A percentile compares a stretch with the other conserved stretches of the same genome.
phyloP scores from a whole-genome alignment of 2,113 vertebrate genomes.

The Megaleporinus macrocephalus region DNA sequence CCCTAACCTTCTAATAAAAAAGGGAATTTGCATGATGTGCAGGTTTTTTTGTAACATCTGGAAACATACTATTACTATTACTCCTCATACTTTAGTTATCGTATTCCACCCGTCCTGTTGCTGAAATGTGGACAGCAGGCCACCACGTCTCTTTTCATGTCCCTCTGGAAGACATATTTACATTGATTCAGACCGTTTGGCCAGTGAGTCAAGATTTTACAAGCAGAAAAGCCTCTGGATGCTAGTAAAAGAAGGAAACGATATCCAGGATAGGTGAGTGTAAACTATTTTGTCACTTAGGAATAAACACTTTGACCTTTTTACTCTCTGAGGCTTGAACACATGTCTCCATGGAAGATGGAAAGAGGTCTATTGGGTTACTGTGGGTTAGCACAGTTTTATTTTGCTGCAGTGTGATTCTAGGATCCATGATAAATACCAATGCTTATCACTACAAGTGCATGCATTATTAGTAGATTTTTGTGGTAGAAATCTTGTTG shows the following conservation, averaged over 20 bases:
- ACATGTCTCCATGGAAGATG: constrained; percentile 25
- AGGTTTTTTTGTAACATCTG: no score
- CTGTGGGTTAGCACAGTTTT: constrained; percentile 65
- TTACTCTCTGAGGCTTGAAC: constrained; percentile 24
- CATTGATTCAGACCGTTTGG: constrained; percentile 28
- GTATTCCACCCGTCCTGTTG: not conserved
- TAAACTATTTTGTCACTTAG: constrained; percentile 31
- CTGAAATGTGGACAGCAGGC: not conserved
- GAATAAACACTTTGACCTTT: constrained; percentile 35
- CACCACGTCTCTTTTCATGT: not conserved
- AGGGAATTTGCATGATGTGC: no score
- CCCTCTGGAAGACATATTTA: constrained; percentile 29
- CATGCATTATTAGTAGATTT: no score
- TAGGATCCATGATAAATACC: not conserved
- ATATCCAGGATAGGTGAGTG: constrained; percentile 18
- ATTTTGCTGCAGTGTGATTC: constrained; percentile 64
- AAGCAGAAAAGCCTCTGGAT: constrained; percentile 29
- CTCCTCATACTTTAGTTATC: not conserved
- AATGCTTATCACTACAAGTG: not conserved
- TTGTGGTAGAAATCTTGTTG: no score
- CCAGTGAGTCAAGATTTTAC: constrained; percentile 2
- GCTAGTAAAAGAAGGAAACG: constrained; percentile 22
- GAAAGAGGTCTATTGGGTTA: no score
- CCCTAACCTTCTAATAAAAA: no score
- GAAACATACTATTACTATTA: not conserved